Evolutionary conservation across 2,113 vertebrate species (phyloP).

Genomic region (Rostratula benghalensis): DNA sequence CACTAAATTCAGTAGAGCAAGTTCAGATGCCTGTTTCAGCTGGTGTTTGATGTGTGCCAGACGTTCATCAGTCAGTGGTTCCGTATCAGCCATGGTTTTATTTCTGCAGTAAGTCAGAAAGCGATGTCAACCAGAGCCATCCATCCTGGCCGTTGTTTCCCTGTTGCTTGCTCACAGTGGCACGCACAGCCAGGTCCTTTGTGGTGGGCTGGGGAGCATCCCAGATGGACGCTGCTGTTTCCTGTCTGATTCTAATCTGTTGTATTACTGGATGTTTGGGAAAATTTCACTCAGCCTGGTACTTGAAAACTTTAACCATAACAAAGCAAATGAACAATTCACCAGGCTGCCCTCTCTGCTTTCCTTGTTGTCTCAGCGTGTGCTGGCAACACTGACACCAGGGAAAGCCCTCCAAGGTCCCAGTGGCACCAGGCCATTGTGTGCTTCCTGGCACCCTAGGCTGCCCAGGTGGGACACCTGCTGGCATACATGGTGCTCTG

Average conservation of each 20-base stretch:
- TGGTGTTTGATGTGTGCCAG: fast-evolving
- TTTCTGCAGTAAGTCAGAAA: neutral
- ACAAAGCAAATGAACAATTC: neutral
- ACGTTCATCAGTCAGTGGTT: neutral
- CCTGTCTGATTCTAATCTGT: neutral
- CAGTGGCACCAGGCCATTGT: neutral
- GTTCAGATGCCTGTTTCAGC: neutral
- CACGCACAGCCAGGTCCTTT: neutral
- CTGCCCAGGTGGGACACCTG: neutral
- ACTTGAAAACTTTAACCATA: neutral
- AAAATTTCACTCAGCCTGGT: neutral
- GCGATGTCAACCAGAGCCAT: neutral
- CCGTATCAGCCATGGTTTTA: neutral
- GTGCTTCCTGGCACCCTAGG: neutral
- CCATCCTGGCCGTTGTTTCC: neutral
- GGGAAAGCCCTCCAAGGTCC: neutral
- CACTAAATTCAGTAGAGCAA: neutral
- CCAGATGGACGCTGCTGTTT: fast-evolving
- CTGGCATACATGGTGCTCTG: fast-evolving
- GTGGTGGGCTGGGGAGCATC: neutral
- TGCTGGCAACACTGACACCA: neutral
- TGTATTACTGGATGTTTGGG: neutral
- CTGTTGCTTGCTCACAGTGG: neutral
- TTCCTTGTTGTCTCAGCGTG: no score
- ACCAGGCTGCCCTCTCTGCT: neutral